Evolutionary conservation across 2,113 vertebrate species (phyloP), one percentile per base, ranked within the genome.

Genomic region (Psephotus haematonotus): DNA sequence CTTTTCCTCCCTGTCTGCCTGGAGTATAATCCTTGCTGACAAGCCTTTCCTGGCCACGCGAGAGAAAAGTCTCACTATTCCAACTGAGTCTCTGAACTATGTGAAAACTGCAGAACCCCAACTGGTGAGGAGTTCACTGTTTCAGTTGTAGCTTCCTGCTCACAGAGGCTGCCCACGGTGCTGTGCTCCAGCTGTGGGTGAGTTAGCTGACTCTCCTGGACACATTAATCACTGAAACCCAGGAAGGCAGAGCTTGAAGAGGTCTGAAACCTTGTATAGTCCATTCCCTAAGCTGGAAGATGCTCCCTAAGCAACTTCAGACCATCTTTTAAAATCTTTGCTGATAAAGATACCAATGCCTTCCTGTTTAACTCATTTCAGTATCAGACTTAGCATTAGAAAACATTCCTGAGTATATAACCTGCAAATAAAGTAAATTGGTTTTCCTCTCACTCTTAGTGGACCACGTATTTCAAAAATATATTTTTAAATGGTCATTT

Each of bases 361-460:
- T 80, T 68, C n/a, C 41, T 25, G n/a, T 35, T 72, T 72, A 43
- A 60, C 59, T 79, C 43, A 17, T 62, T 55, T 62, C 47, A 55
- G 13, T 49, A 29, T 62, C 17, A 74, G 62, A 53, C 7, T 43
- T 49, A 80, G 41, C 41, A 55, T 49, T 55, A 62, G 35, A 24
- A 74, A 49, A 35, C 44, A 85, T 69, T 75, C 35, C 28, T 31
- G 27, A 69, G 17, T n/a, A 57, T 31, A 23, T 75, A 80, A 31
- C 9, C 20, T 62, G 14, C 37, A 80, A 68, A 85, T 39, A 44
- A 80, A 68, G 74, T 50, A 49, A 47, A 23, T 23, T 29, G 13
- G 2, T 43, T 60, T 29, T 5, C 3, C 11, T 33, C 63, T 55
- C 24, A 29, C 27, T 44, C 33, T 75, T 1, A 0, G 17, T 37